A percentile compares a stretch with the other conserved stretches of the same genome.
phyloP scores from a whole-genome alignment of 2,888 invertebrate genomes.

The Drosophila infuscata region DNA sequence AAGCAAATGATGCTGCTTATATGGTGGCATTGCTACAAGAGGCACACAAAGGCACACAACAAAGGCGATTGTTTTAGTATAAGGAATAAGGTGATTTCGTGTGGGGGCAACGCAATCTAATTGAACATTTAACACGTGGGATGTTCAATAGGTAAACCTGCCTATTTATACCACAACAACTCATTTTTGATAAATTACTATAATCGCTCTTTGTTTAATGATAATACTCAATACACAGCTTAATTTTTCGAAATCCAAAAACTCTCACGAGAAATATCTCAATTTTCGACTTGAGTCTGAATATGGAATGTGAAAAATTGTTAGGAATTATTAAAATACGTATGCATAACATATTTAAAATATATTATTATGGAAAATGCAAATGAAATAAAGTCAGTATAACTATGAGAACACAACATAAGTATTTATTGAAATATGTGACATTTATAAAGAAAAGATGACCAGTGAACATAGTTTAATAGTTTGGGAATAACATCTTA shows the following conservation, averaged over 20 bases:
- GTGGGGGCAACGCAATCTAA: slow-evolving; percentile 15
- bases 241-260: neutral
- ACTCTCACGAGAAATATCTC: neutral
- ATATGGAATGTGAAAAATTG: neutral
- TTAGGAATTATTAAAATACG: neutral
- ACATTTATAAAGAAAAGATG: neutral
- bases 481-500: neutral
- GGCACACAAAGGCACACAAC: slow-evolving; percentile 16
- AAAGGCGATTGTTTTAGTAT: slow-evolving; percentile 17
- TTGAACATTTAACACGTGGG: slow-evolving; percentile 32
- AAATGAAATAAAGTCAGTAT: neutral
- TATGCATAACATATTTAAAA: neutral
- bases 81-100: slow-evolving; percentile 2
- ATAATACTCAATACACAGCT: neutral
- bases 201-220: neutral
- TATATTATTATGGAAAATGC: neutral
- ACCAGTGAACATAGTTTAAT: neutral
- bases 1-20: slow-evolving; percentile 33
- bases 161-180: slow-evolving; percentile 3
- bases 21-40: slow-evolving; percentile 17
- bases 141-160: neutral
- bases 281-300: neutral
- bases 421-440: neutral
- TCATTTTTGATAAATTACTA: slow-evolving; percentile 9
- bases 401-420: too few species aligned